These are phyloP conservation scores for Poeciliopsis presidionis DNA, from an alignment of 2,797 vertebrate species.

Conservation along the genomic window DNA sequence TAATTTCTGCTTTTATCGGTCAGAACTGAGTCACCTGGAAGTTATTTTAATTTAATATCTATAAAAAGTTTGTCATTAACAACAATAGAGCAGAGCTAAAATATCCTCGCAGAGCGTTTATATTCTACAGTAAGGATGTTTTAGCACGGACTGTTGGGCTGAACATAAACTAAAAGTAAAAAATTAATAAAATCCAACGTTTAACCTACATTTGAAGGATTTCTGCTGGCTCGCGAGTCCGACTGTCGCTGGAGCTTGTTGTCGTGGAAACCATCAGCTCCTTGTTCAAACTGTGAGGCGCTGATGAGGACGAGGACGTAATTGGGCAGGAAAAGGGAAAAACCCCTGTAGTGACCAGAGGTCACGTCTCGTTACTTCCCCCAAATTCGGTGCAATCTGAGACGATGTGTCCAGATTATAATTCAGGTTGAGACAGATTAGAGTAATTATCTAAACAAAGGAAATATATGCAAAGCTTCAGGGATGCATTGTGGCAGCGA, in stretches of 20 bases:
- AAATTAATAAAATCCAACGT: neutral
- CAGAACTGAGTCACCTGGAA: neutral
- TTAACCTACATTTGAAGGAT: neutral
- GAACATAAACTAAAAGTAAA: neutral
- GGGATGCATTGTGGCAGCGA: too few relatives aligned
- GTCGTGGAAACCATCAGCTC: slow-evolving; percentile 27
- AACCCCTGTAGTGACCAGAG: slow-evolving; percentile 17
- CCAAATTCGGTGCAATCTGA: slow-evolving; percentile 29
- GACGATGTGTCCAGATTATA: slow-evolving; percentile 22
- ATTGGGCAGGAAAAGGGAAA: slow-evolving; percentile 38
- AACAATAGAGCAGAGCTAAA: neutral
- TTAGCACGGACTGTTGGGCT: neutral
- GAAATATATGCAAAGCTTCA: neutral
- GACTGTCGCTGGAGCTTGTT: neutral
- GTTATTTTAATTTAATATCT: neutral
- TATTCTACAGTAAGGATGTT: neutral
- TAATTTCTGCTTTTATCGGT: neutral
- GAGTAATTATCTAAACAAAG: neutral
- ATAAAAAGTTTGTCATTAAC: neutral
- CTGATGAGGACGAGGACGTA: slow-evolving; percentile 32
- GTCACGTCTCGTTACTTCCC: slow-evolving; percentile 37
- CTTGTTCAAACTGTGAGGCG: slow-evolving; percentile 31
- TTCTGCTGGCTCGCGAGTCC: neutral
- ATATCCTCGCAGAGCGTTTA: neutral
- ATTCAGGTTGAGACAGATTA: neutral